These are phyloP conservation scores for Monochamus saltuarius DNA, from an alignment of 1,140 invertebrate genomes.

Conservation along the genomic window DNA sequence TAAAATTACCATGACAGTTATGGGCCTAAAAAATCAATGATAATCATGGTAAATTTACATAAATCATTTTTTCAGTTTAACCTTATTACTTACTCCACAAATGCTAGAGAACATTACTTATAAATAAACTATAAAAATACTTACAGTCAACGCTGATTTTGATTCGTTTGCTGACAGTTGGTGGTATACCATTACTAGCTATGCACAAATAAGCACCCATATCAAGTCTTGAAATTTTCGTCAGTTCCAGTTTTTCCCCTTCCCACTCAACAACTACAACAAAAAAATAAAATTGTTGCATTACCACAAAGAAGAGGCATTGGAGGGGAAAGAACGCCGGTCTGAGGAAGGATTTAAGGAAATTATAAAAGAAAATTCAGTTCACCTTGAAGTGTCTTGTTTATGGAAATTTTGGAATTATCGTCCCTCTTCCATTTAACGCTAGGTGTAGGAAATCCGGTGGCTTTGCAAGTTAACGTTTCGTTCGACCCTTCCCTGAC, in stretches of 20 bases:
- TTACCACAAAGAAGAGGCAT: neutral
- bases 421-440: slow-evolving; percentile 92
- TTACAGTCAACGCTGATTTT: slow-evolving; percentile 94
- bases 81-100: no score
- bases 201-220: slow-evolving; percentile 92
- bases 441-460: slow-evolving; percentile 82
- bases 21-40: no score
- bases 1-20: no score
- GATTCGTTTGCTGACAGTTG: slow-evolving; percentile 84
- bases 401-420: slow-evolving; percentile 77
- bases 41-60: no score
- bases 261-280: slow-evolving; percentile 76
- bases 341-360: neutral
- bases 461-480: slow-evolving; percentile 81
- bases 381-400: slow-evolving; percentile 76
- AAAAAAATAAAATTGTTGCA: slow-evolving; percentile 6
- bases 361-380: slow-evolving; percentile 10
- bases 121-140: slow-evolving; percentile 53
- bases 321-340: neutral
- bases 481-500: slow-evolving; percentile 89
- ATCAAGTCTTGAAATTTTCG: slow-evolving; percentile 80
- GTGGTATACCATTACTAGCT: slow-evolving; percentile 74
- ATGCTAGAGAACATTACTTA: neutral
- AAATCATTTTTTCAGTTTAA: no score
- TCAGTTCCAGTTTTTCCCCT: slow-evolving; percentile 80